phyloP scores from a whole-genome alignment of 2,888 invertebrate species.

The Nasonia oneida region DNA sequence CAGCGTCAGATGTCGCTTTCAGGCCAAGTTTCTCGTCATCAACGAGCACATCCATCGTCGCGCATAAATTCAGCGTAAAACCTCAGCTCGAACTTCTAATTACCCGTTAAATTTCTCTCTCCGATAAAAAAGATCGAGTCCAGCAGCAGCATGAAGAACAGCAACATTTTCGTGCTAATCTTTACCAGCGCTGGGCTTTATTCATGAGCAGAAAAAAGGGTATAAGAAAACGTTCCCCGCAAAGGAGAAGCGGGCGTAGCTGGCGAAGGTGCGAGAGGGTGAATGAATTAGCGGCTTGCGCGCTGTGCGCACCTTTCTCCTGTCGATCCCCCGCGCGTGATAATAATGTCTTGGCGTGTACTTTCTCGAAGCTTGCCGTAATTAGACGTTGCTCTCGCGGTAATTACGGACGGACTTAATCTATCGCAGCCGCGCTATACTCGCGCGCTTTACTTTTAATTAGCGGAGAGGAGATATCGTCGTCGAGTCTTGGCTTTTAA shows the following conservation, averaged over 20 bases:
- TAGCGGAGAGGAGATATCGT: conserved; percentile 58
- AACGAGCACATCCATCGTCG: not conserved
- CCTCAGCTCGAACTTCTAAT: not conserved
- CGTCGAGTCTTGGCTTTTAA: not conserved
- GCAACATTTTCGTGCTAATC: conserved; percentile 15
- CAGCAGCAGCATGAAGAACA: not conserved
- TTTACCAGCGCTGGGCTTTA: not conserved
- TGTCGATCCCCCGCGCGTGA: conserved; percentile 56
- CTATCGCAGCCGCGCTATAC: conserved; percentile 45
- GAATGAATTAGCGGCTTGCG: conserved; percentile 28
- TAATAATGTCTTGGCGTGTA: conserved; percentile 64
- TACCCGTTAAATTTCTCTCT: conserved; percentile 21
- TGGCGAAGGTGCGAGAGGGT: conserved; percentile 11
- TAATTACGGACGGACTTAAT: conserved; percentile 68
- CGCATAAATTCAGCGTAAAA: not conserved
- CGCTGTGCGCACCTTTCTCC: conserved; percentile 1
- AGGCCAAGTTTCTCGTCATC: not conserved
- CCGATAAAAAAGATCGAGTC: not conserved
- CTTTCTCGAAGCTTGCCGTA: conserved; percentile 68
- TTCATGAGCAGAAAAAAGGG: conserved; percentile 25
- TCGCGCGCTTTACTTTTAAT: conserved; percentile 65
- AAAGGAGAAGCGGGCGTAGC: not conserved
- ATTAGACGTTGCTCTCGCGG: conserved; percentile 69
- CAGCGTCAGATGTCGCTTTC: conserved; percentile 42
- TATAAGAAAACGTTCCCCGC: not conserved